These are phyloP conservation scores for Pantelozetes paolii DNA, from an alignment of 2,888 invertebrate species.

Conservation along the genomic window DNA sequence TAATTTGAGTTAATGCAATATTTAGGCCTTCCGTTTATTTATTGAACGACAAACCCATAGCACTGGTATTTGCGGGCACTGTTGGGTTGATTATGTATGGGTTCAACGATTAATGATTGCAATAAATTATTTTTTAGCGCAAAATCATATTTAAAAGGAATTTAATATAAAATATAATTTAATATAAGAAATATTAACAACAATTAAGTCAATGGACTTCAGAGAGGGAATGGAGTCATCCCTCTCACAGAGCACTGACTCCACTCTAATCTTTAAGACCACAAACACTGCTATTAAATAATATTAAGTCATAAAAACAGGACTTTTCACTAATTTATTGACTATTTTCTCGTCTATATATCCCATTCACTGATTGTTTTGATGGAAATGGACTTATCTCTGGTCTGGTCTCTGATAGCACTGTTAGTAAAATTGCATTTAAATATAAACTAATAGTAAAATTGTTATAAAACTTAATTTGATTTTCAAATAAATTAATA, in stretches of 20 bases:
- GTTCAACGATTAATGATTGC: conserved; percentile 22
- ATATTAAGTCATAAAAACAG: neutral
- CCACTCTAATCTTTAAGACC: neutral
- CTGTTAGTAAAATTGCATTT: no score
- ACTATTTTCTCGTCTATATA: neutral
- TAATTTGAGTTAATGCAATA: conserved; percentile 33
- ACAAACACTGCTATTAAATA: neutral
- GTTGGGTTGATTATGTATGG: conserved; percentile 19
- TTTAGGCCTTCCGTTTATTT: conserved; percentile 31
- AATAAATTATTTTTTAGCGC: conserved; percentile 14
- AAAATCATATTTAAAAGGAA: neutral
- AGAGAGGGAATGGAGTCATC: neutral
- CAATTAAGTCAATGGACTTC: neutral
- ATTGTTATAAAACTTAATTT: no score
- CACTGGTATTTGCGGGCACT: neutral
- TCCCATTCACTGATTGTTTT: neutral
- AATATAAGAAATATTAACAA: neutral
- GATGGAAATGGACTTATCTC: neutral
- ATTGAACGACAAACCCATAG: conserved; percentile 27
- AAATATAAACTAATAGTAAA: no score
- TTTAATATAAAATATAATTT: conserved; percentile 19
- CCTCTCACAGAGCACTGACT: neutral
- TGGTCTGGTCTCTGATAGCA: no score
- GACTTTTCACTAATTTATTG: neutral
- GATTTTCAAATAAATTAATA: no score